Evolutionary conservation across 1,140 invertebrate species (phyloP).

Genomic region (Danaus plexippus): DNA sequence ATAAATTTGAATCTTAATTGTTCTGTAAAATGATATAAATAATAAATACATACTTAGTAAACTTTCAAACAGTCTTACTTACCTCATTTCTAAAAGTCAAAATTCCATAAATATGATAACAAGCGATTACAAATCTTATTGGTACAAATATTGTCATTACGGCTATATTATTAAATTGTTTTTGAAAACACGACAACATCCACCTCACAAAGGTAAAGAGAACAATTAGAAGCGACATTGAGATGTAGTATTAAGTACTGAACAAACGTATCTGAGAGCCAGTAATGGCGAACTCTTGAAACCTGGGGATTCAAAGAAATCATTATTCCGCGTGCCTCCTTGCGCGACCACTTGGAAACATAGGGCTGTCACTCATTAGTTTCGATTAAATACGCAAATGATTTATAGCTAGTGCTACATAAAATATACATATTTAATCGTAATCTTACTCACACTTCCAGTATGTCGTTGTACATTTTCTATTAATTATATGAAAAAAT

Average conservation of each 20-base stretch:
- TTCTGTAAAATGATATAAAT: no score
- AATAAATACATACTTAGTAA: no score
- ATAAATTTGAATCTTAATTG: no score
- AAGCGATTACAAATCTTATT: no score
- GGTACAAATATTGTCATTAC: no score
- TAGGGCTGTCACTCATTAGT: slow-evolving; percentile 10
- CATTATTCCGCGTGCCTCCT: slow-evolving; percentile 64
- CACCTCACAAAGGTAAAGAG: slow-evolving; percentile 53
- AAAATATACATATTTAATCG: no score
- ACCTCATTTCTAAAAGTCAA: no score
- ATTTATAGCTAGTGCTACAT: no score
- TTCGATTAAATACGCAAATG: slow-evolving; percentile 5
- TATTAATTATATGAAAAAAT: slow-evolving; percentile 12
- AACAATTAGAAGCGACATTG: slow-evolving; percentile 63
- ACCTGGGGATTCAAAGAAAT: slow-evolving; percentile 64
- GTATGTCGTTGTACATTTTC: slow-evolving; percentile 6
- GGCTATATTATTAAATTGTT: slow-evolving; percentile 6
- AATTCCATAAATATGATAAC: no score
- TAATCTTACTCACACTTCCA: no score
- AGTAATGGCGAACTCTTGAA: slow-evolving; percentile 61
- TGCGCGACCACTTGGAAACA: slow-evolving; percentile 48
- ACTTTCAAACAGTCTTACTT: no score
- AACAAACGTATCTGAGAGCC: slow-evolving; percentile 59
- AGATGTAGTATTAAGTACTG: slow-evolving; percentile 61
- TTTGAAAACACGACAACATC: slow-evolving; percentile 16